A percentile compares a stretch with the other conserved stretches of the same genome.
Evolutionary conservation across 2,888 invertebrate genomes (phyloP).

Genomic region (Lithophane socia): DNA sequence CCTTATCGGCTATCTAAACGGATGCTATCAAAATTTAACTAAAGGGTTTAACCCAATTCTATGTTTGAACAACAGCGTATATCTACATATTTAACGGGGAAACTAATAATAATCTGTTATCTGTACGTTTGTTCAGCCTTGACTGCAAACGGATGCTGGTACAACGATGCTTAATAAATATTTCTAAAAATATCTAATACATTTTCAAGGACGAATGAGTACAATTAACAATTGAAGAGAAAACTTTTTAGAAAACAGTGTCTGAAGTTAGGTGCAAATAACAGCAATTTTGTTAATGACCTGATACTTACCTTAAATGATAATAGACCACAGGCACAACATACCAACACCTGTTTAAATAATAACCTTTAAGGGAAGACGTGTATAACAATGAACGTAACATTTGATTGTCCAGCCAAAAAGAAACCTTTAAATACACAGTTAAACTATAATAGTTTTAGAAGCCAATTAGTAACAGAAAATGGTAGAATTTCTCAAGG

Average conservation of each 20-base stretch:
- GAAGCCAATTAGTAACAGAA: constrained; percentile 58
- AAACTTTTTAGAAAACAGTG: constrained; percentile 1
- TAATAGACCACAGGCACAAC: no score
- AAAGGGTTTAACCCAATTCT: constrained; percentile 81
- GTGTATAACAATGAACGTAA: constrained; percentile 4
- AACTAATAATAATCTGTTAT: constrained; percentile 78
- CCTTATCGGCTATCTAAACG: constrained; percentile 61
- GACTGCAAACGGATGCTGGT: constrained; percentile 80
- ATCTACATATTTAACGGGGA: constrained; percentile 72
- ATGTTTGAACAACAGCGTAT: constrained; percentile 76
- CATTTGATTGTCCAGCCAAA: constrained; percentile 17
- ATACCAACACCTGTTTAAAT: neutral
- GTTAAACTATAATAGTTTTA: constrained; percentile 51
- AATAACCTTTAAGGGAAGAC: neutral
- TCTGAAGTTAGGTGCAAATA: neutral
- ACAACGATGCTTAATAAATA: constrained; percentile 74
- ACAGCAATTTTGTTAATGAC: neutral
- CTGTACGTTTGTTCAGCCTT: constrained; percentile 79
- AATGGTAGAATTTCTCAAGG: constrained; percentile 75
- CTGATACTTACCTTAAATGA: neutral
- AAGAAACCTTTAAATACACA: constrained; percentile 49
- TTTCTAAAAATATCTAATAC: constrained; percentile 48
- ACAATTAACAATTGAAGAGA: constrained; percentile 6
- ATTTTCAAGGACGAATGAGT: constrained; percentile 30
- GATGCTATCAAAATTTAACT: constrained; percentile 71